Evolutionary conservation across 2,113 vertebrate genomes (phyloP).

Genomic region (Uropsilus gracilis): DNA sequence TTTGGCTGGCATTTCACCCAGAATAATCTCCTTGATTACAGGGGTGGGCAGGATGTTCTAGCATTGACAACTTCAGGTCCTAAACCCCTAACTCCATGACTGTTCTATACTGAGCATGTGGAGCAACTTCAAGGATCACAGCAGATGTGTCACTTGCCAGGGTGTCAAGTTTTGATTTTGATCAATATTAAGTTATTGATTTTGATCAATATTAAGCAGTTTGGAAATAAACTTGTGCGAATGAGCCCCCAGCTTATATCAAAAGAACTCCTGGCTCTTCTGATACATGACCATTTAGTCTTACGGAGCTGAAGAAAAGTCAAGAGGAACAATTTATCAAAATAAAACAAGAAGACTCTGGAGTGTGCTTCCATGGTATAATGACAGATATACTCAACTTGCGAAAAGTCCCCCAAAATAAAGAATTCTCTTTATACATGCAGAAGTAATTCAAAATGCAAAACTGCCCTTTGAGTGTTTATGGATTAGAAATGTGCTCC

Average conservation of each 20-base stretch:
- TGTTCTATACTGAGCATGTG: neutral
- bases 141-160: conserved; percentile 26
- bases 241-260: conserved; percentile 40
- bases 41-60: neutral
- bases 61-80: neutral
- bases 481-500: conserved; percentile 48
- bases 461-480: conserved; percentile 62
- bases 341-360: conserved; percentile 63
- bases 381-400: conserved; percentile 65
- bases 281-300: conserved; percentile 13
- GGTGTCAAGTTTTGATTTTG: conserved; percentile 59
- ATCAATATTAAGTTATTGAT: conserved; percentile 45
- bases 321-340: conserved; percentile 69
- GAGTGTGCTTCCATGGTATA: conserved; percentile 18
- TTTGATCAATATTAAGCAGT: conserved; percentile 52
- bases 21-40: neutral
- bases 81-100: neutral
- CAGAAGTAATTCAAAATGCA: conserved; percentile 62
- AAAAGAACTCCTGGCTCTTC: conserved; percentile 49
- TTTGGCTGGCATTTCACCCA: neutral
- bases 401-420: conserved; percentile 29
- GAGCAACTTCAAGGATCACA: neutral
- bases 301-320: conserved; percentile 54
- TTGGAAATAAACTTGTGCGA: conserved; percentile 53
- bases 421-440: conserved; percentile 45